Base-by-base conservation (phyloP, 2,888 invertebrate genomes). In the Limnephilus rhombicus region DNA sequence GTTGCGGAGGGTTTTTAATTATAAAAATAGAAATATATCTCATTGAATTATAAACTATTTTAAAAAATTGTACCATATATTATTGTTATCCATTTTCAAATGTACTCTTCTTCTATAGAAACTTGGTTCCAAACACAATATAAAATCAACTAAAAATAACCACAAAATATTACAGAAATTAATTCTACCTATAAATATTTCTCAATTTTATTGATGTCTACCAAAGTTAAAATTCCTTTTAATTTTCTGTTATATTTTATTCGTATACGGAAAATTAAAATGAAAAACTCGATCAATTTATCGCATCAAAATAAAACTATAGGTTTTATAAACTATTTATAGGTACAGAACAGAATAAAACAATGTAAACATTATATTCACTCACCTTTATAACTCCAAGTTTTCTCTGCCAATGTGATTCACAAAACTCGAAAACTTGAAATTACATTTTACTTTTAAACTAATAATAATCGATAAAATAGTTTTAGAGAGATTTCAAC, bases 371-470 rank as follows among this genome's bases (percentile, higher is more conserved):
- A 68, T 68, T 1, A 68, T 24, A n/a, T 7, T 24, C 24, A 68
- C 68, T 68, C 68, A 68, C 68, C 68, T 68, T 68, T 68, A 68
- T 68, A n/a, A 68, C 68, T 68, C 68, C 68, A 68, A 68, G 68
- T 68, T 68, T 68, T 68, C 68, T 68, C 68, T 68, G 68, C 68
- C n/a, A 68, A 68, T 68, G 24, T 24, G 68, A 68, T 24, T 68
- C 68, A 68, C 68, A 88, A 88, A 80, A 80, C 88, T 88, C 41
- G n/a, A 37, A 80, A 88, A 80, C 34, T 37, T n/a, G 1, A 9
- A 88, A 80, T 80, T 31, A 88, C 88, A 88, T 88, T 88, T 88
- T 88, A 68, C 41, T 88, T 88, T 37, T 4, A 88, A 88, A 88
- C 88, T 68, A 29, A 29, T 24, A 29, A 29, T 24, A 88, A 88